Evolutionary conservation across 2,888 invertebrate genomes (phyloP).

Genomic region (Caenorhabditis sp.): DNA sequence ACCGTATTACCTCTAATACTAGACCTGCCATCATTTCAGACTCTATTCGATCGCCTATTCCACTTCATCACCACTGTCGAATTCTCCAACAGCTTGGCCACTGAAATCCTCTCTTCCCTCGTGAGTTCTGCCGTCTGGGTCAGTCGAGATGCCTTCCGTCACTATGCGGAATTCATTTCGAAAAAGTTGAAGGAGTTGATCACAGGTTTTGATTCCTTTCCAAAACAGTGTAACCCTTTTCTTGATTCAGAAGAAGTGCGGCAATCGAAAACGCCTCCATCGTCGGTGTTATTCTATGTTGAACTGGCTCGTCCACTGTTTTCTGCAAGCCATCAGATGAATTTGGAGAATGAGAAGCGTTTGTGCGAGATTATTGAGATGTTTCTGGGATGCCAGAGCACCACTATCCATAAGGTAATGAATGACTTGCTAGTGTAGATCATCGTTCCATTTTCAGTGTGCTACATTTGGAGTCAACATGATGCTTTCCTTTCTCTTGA

Average conservation of each 20-base stretch:
- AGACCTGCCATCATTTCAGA: constrained; percentile 25
- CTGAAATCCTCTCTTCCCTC: constrained; percentile 53
- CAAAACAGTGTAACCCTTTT: no score
- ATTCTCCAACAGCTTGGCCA: constrained; percentile 61
- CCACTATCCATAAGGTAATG: constrained; percentile 61
- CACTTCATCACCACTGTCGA: constrained; percentile 48
- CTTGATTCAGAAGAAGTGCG: constrained; percentile 57
- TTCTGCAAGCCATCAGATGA: constrained; percentile 21
- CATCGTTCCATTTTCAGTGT: not conserved
- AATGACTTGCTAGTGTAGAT: no score
- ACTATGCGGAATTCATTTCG: constrained; percentile 54
- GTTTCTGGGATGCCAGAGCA: constrained; percentile 58
- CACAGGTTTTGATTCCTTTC: constrained; percentile 36
- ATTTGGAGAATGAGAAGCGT: constrained; percentile 62
- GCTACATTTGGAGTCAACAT: constrained; percentile 39
- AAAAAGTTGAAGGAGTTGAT: constrained; percentile 56
- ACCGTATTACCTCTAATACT: no score
- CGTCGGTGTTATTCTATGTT: constrained; percentile 61
- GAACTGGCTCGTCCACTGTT: constrained; percentile 55
- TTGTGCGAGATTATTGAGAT: constrained; percentile 57
- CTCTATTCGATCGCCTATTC: constrained; percentile 53
- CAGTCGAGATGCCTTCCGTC: constrained; percentile 35
- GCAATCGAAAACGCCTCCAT: constrained; percentile 40
- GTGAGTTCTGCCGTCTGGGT: constrained; percentile 53
- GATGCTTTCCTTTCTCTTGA: constrained; percentile 38